Percentiles rank a stretch among this genome's conserved stretches.
Conservation (phyloP, 2,113 vertebrate genomes). For the Saguinus midas region DNA sequence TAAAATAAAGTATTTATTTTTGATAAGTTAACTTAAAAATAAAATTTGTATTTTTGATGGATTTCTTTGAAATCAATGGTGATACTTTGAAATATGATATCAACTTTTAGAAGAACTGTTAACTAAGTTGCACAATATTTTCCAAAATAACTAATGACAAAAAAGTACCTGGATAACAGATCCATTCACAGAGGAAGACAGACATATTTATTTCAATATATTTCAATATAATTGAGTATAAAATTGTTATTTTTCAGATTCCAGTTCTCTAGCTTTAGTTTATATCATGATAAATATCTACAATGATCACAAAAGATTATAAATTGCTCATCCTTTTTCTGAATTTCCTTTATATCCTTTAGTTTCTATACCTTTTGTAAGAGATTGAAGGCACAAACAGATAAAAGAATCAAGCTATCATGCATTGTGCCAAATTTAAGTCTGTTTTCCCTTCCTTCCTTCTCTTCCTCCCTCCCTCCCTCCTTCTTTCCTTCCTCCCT, state of each 20-base stretch:
- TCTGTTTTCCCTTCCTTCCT: too few relatives aligned
- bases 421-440: not conserved
- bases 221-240: not conserved
- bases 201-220: not conserved
- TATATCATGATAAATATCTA: not conserved
- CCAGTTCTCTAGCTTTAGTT: not conserved
- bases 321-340: not conserved
- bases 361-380: not conserved
- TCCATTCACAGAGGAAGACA: not conserved
- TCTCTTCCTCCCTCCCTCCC: too few relatives aligned
- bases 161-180: not conserved
- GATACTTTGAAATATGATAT: not conserved
- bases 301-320: not conserved
- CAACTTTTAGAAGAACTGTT: not conserved
- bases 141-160: not conserved
- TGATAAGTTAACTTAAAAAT: not conserved
- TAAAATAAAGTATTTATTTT: not conserved
- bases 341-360: not conserved
- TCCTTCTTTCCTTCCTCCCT: too few relatives aligned
- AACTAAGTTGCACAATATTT: not conserved
- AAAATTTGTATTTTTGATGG: not conserved
- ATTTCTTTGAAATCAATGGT: not conserved
- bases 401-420: not conserved
- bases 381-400: not conserved
- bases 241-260: not conserved